phyloP scores from a whole-genome alignment of 2,113 vertebrate genomes.

The Thermophis baileyi region DNA sequence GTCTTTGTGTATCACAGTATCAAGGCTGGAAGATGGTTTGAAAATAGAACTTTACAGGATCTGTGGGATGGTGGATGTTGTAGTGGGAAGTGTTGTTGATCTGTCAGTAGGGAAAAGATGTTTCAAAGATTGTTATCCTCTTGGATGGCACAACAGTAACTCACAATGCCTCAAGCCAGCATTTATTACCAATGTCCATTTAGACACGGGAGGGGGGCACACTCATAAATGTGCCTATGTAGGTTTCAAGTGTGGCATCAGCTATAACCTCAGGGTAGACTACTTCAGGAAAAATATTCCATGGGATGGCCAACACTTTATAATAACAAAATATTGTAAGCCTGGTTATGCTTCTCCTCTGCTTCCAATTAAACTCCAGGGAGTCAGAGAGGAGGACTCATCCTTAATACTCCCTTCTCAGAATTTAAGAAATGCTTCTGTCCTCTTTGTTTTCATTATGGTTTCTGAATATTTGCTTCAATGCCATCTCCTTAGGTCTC shows the following conservation, averaged over 20 bases:
- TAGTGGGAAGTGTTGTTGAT: neutral
- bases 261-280: neutral
- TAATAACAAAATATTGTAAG: neutral
- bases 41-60: neutral
- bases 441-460: neutral
- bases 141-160: neutral
- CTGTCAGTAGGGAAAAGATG: neutral
- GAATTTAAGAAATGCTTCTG: neutral
- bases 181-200: neutral
- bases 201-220: neutral
- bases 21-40: neutral
- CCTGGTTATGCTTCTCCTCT: neutral
- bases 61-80: neutral
- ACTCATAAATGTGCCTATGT: neutral
- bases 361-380: neutral
- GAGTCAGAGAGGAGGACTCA: neutral
- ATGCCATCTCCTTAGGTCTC: neutral
- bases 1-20: neutral
- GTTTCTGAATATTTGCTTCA: neutral
- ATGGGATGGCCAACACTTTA: neutral
- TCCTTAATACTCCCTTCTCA: neutral
- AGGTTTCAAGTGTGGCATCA: neutral
- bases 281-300: neutral
- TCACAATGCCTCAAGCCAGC: neutral
- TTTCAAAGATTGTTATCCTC: neutral